A percentile compares a stretch with the other conserved stretches of the same genome.
phyloP scores from a whole-genome alignment of 2,888 invertebrate genomes.

The Zhuqinia jingwanae region DNA sequence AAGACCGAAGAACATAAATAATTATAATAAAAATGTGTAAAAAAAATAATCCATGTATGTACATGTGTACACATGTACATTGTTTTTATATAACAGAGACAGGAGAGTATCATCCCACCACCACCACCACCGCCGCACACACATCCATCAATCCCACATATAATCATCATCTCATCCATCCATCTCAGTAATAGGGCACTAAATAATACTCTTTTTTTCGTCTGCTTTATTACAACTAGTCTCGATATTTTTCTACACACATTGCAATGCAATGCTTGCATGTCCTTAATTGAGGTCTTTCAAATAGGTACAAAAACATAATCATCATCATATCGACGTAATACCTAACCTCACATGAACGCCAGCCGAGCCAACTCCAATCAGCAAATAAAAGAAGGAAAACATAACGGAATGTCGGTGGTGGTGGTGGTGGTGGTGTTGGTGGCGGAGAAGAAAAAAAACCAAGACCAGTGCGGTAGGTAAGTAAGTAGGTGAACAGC shows the following conservation, averaged over 20 bases:
- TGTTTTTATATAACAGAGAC: not conserved
- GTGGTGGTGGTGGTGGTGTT: not conserved
- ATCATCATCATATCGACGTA: not conserved
- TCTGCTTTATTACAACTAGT: too few species aligned
- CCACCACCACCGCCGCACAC: conserved; percentile 2
- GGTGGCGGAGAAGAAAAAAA: not conserved
- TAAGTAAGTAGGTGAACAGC: conserved; percentile 67
- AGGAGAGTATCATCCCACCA: not conserved
- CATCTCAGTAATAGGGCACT: not conserved
- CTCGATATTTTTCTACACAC: conserved; percentile 42
- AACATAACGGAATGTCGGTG: conserved; percentile 58
- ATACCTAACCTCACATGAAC: not conserved
- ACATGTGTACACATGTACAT: conserved; percentile 39
- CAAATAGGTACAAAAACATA: conserved; percentile 39
- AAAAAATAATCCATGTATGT: conserved; percentile 39
- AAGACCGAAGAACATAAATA: not conserved
- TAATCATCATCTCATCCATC: not conserved
- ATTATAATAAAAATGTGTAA: not conserved
- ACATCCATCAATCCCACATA: not conserved
- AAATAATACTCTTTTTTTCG: conserved; percentile 7
- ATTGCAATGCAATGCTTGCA: too few species aligned
- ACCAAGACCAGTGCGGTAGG: conserved; percentile 64
- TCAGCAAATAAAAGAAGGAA: not conserved
- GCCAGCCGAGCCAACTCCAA: not conserved
- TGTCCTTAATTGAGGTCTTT: conserved; percentile 72